Evolutionary conservation across 2,797 vertebrate genomes (phyloP), one percentile per base, ranked within the genome.

Genomic region (Ceyx erithaca): DNA sequence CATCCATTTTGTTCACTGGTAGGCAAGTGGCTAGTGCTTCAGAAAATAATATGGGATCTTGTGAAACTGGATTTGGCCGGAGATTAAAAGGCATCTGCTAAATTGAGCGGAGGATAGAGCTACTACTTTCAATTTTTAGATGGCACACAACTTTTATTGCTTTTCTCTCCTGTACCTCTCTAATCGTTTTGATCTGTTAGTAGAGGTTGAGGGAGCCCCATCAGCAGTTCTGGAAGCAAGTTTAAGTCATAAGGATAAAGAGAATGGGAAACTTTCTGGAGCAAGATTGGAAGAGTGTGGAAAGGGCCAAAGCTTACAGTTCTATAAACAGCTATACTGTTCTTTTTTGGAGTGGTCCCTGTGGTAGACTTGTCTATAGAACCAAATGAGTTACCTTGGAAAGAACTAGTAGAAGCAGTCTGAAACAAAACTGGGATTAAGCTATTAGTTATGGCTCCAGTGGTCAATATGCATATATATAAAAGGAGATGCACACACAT

Each of bases 91-190:
- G 4, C 22, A 23, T 71, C 43, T 80, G 15, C 6, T 84, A 63
- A 80, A 49, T 7, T n/a, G 25, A 75, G 11, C 31, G 18, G 16
- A 76, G 25, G 69, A 48, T 23, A 46, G 46, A 14, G 7, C 22
- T 37, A 7, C 15, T 33, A 30, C 51, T 76, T 79, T 70, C 33
- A 66, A 2, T 87, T 30, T 69, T 57, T 43, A 75, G 26, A 20
- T 0, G 2, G 17, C 11, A 61, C 12, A 31, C 0, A 3, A 28
- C 3, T 48, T 68, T 3, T 22, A 57, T 21, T 81, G 41, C 26
- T 59, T 87, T 89, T 82, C 40, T 54, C 26, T 86, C 67, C 28
- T 81, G 2, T 45, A 52, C 20, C 9, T 57, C 22, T 63, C 72
- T 45, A 16, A 12, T 61, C 14, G 71, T 12, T 87, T 72, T 64